Evolutionary conservation across 2,888 invertebrate species (phyloP), one percentile per base, ranked within the genome.

Genomic region (Phaedon cochleariae): DNA sequence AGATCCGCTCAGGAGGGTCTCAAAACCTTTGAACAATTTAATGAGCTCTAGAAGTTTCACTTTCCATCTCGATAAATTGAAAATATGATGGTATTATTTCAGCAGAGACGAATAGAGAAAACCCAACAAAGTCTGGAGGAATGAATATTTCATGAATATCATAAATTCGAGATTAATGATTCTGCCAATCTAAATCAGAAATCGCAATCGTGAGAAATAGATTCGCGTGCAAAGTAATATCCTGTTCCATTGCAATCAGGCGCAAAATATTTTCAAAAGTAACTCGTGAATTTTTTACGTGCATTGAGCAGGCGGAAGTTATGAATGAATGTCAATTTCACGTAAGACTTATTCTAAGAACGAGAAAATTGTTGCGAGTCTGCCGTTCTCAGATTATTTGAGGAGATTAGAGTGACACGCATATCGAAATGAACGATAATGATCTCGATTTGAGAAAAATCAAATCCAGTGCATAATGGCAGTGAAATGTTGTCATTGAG

Each of bases 271-370:
- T 65, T 57, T 58, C 45, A 59, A 29, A 51, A 58, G 15, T 64
- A 53, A 1, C 15, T 51, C 57, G 7, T 18, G 26, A 20, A 20
- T 60, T 37, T 52, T 52, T 49, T 52, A 21, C 21, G 29, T 57
- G 57, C 31, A 31, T 55, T 45, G 18, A 61, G 20, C 37, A 48
- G 62, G 63, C 65, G 69, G 69, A 70, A 69, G 67, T 69, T 59
- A 59, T 61, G 61, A 60, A 66, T 70, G 73, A 74, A 75, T 71
- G 75, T 75, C 77, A 74, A 75, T 76, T 77, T 76, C 72, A 70
- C 73, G 74, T 73, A 73, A 73, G 72, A 76, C 69, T 65, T 64
- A 65, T 73, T 71, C 68, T 58, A 46, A 68, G 69, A 73, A 73
- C 63, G 65, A 72, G 74, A 75, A 76, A 77, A 76, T 76, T 76